Percentiles rank a stretch among this genome's conserved stretches.
phyloP scores from a whole-genome alignment of 2,797 vertebrate genomes.

The Schizopygopsis malacanthus region DNA sequence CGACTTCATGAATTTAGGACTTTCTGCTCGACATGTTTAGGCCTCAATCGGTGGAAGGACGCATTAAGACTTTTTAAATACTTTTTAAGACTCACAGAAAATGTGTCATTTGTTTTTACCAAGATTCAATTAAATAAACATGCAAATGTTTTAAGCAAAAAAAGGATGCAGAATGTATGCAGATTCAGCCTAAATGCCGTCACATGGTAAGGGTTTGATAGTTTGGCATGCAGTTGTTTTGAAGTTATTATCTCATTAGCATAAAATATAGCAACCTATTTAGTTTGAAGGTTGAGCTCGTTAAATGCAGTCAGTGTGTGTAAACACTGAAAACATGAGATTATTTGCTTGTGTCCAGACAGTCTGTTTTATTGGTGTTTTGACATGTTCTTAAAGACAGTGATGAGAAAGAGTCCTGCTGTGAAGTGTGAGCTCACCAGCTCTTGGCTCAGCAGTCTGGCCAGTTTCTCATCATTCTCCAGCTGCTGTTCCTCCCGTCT shows the following conservation, averaged over 20 bases:
- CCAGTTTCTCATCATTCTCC: conserved; percentile 77
- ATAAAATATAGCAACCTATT: not conserved
- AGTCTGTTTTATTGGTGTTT: not conserved
- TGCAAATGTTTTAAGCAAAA: too few species aligned
- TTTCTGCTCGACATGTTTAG: too few species aligned
- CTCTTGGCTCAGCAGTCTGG: conserved; percentile 68
- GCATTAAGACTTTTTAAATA: too few species aligned
- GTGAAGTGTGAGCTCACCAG: conserved; percentile 66
- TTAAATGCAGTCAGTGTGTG: not conserved
- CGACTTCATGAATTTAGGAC: too few species aligned
- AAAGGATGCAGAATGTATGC: not conserved
- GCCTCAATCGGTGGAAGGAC: too few species aligned
- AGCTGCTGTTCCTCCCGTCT: conserved; percentile 74
- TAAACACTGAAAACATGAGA: too few species aligned
- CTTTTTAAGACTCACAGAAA: too few species aligned
- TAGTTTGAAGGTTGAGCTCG: not conserved
- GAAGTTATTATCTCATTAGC: not conserved
- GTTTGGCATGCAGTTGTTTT: not conserved
- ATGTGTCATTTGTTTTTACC: too few species aligned
- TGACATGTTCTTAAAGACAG: not conserved
- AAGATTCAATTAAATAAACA: too few species aligned
- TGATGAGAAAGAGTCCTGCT: not conserved
- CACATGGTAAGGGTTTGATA: not conserved
- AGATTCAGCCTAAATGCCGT: not conserved
- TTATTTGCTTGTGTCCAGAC: not conserved